A percentile compares a stretch with the other conserved stretches of the same genome.
phyloP scores from a whole-genome alignment of 64 coral and sea anemone genomes.

The Dendronephthya gigantea region DNA sequence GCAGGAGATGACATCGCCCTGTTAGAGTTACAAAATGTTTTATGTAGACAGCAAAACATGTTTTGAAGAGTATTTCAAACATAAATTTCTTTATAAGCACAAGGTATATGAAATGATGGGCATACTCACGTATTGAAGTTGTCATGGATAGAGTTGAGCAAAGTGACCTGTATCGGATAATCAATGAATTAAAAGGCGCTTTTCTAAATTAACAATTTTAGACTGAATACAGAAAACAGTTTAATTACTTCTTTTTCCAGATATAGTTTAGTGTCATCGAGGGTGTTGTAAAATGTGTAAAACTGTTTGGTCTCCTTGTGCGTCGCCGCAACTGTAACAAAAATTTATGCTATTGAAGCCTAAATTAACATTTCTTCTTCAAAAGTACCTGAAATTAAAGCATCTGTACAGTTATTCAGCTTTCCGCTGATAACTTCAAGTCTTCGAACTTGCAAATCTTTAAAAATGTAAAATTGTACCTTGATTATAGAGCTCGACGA shows the following conservation, averaged over 20 bases:
- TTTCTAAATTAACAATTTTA: not conserved
- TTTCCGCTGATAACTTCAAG: no score
- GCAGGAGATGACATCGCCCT: slow-evolving; percentile 83
- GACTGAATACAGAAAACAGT: not conserved
- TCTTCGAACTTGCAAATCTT: not conserved
- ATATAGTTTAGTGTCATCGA: slow-evolving; percentile 86
- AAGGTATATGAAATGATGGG: no score
- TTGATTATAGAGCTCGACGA: slow-evolving; percentile 91
- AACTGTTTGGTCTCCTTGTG: slow-evolving; percentile 98
- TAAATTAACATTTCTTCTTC: not conserved
- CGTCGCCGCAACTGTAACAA: slow-evolving; percentile 55
- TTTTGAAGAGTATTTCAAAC: no score
- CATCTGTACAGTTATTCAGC: no score
- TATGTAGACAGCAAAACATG: no score
- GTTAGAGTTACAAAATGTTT: not conserved
- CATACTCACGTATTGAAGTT: slow-evolving; percentile 92
- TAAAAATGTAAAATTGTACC: no score
- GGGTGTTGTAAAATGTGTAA: slow-evolving; percentile 84
- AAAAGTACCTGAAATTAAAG: not conserved
- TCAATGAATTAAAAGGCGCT: not conserved
- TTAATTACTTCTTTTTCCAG: slow-evolving; percentile 74
- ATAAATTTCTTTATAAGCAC: no score
- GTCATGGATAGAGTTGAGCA: slow-evolving; percentile 95
- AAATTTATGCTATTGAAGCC: not conserved
- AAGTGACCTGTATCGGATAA: slow-evolving; percentile 43